Percentiles rank a stretch among this genome's conserved stretches.
Evolutionary conservation across 1,140 invertebrate genomes (phyloP).

Genomic region (Meloidogyne floridensis): DNA sequence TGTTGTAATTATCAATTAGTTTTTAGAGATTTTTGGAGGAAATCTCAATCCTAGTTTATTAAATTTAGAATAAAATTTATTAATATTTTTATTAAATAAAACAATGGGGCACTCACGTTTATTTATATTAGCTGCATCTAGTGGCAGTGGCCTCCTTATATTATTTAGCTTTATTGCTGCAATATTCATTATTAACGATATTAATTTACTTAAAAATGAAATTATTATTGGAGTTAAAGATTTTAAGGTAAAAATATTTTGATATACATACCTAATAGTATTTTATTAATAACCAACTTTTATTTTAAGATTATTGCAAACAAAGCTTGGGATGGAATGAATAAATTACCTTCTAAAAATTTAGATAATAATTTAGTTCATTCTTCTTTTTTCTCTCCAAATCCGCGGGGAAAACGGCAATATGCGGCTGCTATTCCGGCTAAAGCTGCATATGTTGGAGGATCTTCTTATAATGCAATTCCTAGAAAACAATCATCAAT

Average conservation of each 20-base stretch:
- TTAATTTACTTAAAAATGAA: neutral
- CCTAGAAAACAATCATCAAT: neutral
- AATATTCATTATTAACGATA: slow-evolving; percentile 3
- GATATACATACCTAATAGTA: too few relatives aligned
- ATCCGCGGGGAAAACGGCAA: neutral
- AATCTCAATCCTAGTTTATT: too few relatives aligned
- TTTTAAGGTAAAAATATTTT: neutral
- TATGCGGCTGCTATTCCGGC: too few relatives aligned
- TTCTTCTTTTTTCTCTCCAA: neutral
- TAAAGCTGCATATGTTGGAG: neutral
- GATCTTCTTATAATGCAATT: slow-evolving; percentile 6
- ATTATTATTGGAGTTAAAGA: neutral
- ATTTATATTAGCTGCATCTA: neutral
- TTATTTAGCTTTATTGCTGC: neutral
- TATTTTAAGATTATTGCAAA: neutral
- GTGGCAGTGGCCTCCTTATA: neutral
- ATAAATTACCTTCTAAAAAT: neutral
- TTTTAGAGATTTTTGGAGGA: too few relatives aligned
- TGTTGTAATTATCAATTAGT: too few relatives aligned
- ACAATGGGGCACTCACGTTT: neutral
- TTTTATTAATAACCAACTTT: neutral
- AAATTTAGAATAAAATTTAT: neutral
- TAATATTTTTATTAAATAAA: neutral
- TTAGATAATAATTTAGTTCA: neutral
- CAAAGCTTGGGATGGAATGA: neutral